phyloP scores from a whole-genome alignment of 1,140 invertebrate species.

The Drepana arcuata region DNA sequence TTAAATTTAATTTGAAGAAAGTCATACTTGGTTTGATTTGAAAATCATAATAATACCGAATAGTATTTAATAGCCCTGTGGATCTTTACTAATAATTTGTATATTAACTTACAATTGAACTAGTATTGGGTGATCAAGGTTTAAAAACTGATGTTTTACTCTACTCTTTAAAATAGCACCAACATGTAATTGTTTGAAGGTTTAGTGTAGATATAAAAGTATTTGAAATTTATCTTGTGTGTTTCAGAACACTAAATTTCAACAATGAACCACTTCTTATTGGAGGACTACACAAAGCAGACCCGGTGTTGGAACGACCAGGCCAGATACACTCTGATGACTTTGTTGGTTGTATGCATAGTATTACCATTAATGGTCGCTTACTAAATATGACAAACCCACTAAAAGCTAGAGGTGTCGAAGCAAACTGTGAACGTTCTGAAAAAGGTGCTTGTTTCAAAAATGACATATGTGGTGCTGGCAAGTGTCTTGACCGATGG shows the following conservation, averaged over 20 bases:
- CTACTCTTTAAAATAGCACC: no score
- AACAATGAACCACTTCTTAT: slow-evolving; percentile 89
- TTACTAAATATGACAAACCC: slow-evolving; percentile 85
- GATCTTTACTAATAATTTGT: no score
- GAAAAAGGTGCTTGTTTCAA: slow-evolving; percentile 75
- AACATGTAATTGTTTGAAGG: no score
- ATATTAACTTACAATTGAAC: no score
- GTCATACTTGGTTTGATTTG: no score
- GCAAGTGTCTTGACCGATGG: slow-evolving; percentile 89
- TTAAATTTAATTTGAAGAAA: no score
- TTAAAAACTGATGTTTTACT: no score
- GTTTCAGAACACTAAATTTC: slow-evolving; percentile 90
- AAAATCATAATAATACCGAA: no score
- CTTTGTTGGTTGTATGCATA: slow-evolving; percentile 93
- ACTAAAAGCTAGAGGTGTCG: slow-evolving; percentile 79
- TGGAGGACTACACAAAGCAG: slow-evolving; percentile 87
- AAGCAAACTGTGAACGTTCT: slow-evolving; percentile 81
- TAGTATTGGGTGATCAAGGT: no score
- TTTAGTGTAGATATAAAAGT: no score
- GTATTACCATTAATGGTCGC: slow-evolving; percentile 89
- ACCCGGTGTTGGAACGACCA: slow-evolving; percentile 87
- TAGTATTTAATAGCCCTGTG: no score
- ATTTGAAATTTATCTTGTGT: no score
- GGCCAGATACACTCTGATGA: slow-evolving; percentile 93
- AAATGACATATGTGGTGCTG: slow-evolving; percentile 77